Evolutionary conservation across 2,113 vertebrate genomes (phyloP), one percentile per base, ranked within the genome.

Genomic region (Micromys minutus): DNA sequence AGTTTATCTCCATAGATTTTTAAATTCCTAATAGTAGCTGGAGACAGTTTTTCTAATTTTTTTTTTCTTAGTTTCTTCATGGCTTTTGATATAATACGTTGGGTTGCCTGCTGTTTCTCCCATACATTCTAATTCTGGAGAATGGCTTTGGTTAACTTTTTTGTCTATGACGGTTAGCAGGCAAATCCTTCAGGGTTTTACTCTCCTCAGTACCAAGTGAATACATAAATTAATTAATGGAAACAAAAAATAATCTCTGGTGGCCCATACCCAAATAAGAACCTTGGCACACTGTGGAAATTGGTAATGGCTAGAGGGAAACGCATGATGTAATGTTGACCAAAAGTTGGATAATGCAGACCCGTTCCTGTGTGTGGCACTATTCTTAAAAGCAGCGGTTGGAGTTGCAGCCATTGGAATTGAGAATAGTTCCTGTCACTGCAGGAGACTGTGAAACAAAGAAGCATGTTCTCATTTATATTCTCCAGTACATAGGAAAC

Each of bases 251-350:
- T 81, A 93, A 87, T 96, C 47, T 83, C 61, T 15, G 3, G 4
- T 75, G 77, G 47, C 5, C 19, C 16, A n/a, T 61, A 52, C 39
- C 89, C 90, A 88, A 90, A 67, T 87, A 71, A 90, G 19, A 95
- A 50, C 61, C 61, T 91, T 96, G 94, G 89, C 69, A 90, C 17
- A 8, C 71, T 77, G 39, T 95, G 59, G 57, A 91, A 96, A 93
- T 55, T 57, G 93, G 50, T 95, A 92, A 93, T 89, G 89, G 39
- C 94, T 80, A 80, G n/a, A 19, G 77, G 47, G 45, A 93, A 93
- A 92, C 36, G 83, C 77, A 97, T 92, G 95, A 96, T 86, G 57
- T 81, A 95, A 94, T 96, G 71, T 36, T 87, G 91, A 84, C 57
- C 85, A 89, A 93, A 97, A 91, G 81, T 89, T 79, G 65, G n/a